Base-by-base conservation (phyloP, 2,888 invertebrate genomes). In the Anthophora plumipes region DNA sequence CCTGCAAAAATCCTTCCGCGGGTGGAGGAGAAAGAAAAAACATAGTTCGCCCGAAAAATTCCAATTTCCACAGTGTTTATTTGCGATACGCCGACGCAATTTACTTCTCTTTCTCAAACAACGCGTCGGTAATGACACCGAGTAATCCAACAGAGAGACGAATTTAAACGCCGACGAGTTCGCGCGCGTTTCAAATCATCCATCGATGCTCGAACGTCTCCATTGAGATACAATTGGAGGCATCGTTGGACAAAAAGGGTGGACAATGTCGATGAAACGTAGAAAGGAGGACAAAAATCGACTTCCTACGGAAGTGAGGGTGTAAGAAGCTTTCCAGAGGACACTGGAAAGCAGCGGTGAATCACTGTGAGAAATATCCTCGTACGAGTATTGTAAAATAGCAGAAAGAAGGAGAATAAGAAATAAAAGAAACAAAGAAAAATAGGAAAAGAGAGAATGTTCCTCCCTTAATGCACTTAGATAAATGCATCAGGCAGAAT, bases 181-280 rank as follows among this genome's bases (percentile, higher is more conserved):
- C 14, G 14, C 11, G 17, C 1, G 12, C 9, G 48, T 37, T n/a
- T n/a, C 20, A 41, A 66, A 20, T 37, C 39, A 17, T n/a, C 22
- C 48, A 37, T 17, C 4, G 31, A 3, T 31, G 4, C 5, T 39
- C 37, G 37, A 57, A 11, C 17, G 37, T 48, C 22, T 11, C 17
- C 1, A 37, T 39, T 2, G 17, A 39, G 20, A 25, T 60, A 20
- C 20, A 20, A 48, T 39, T 37, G 17, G 48, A 50, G 9, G 12
- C 7, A 39, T 0, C 37, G n/a, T n/a, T n/a, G n/a, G n/a, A n/a
- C n/a, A 22, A 69, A 22, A 37, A 37, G 11, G 37, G 48, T 48
- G 22, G 48, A 50, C 12, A 60, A 69, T 69, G 48, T 69, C 69
- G 48, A 69, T 20, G 39, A 20, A 31, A 57, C 37, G 17, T 14